phyloP scores from a whole-genome alignment of 2,888 invertebrate genomes.

The Drosophila seclusa region DNA sequence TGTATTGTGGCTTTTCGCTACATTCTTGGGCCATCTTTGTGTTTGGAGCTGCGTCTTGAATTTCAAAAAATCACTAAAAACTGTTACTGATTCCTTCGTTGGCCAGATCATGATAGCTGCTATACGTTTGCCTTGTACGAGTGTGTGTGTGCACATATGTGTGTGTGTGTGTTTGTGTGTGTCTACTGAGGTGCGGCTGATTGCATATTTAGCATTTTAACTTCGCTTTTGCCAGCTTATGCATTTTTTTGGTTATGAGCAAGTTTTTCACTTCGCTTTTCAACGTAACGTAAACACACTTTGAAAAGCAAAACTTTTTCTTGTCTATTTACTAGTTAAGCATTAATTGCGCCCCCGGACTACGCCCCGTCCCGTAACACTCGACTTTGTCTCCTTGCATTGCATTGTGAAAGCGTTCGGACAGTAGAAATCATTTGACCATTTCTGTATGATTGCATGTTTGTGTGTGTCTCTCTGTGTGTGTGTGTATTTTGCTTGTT shows the following conservation, averaged over 20 bases:
- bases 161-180: slow-evolving; percentile 12
- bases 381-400: slow-evolving; percentile 31
- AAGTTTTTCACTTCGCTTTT: slow-evolving; percentile 58
- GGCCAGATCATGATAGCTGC: slow-evolving; percentile 40
- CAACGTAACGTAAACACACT: slow-evolving; percentile 48
- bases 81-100: slow-evolving; percentile 33
- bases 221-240: slow-evolving; percentile 31
- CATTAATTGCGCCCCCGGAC: slow-evolving; percentile 66
- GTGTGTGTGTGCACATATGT: slow-evolving; percentile 2
- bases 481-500: slow-evolving; percentile 21
- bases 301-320: slow-evolving; percentile 66
- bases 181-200: slow-evolving; percentile 48
- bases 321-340: slow-evolving; percentile 74
- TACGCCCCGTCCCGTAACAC: slow-evolving; percentile 35
- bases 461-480: slow-evolving; percentile 29
- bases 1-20: slow-evolving; percentile 52
- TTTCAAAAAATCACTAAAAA: slow-evolving; percentile 54
- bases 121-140: slow-evolving; percentile 1
- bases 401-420: slow-evolving; percentile 74
- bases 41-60: slow-evolving; percentile 52
- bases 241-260: slow-evolving; percentile 40
- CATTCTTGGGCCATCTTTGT: slow-evolving; percentile 62
- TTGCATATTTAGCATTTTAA: slow-evolving; percentile 49
- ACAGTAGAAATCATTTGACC: slow-evolving; percentile 76
- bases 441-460: slow-evolving; percentile 49